Conservation (phyloP, 2,113 vertebrate species). For the Merops nubicus region DNA sequence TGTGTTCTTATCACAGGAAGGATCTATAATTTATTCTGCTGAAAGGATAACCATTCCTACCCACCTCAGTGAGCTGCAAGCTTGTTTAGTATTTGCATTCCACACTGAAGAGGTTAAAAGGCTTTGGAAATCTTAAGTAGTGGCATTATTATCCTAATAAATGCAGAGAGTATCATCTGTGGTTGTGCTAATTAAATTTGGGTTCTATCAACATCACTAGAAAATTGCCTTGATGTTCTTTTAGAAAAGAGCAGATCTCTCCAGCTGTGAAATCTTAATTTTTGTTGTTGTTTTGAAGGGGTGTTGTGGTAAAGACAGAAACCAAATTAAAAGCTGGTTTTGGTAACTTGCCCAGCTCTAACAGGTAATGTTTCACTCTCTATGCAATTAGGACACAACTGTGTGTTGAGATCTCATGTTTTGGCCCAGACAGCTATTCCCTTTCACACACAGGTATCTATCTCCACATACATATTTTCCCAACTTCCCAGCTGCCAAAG, state of each 20-base stretch:
- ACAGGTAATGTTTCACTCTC: conserved; percentile 55
- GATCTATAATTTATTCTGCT: conserved; percentile 51
- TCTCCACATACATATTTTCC: neutral
- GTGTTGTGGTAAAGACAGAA: neutral
- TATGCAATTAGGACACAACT: conserved; percentile 48
- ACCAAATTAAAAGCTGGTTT: conserved; percentile 22
- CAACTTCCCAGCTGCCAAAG: neutral
- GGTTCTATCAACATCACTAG: conserved; percentile 5
- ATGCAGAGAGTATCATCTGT: neutral
- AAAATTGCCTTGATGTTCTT: conserved; percentile 38
- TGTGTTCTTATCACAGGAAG: conserved; percentile 1
- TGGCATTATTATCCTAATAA: conserved; percentile 29
- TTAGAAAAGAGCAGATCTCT: neutral
- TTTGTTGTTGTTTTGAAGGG: conserved; percentile 25
- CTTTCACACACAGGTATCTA: neutral
- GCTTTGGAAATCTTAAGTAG: conserved; percentile 39
- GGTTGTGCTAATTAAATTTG: conserved; percentile 27
- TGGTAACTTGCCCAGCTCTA: conserved; percentile 21
- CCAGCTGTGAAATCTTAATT: conserved; percentile 25
- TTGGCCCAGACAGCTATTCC: conserved; percentile 3
- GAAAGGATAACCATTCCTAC: conserved; percentile 30
- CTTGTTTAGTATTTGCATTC: conserved; percentile 57
- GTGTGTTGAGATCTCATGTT: neutral
- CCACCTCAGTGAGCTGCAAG: conserved; percentile 3
- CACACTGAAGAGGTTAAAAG: conserved; percentile 30